Evolutionary conservation across 2,797 vertebrate genomes (phyloP), one percentile per base, ranked within the genome.

Genomic region (Alosa sapidissima): DNA sequence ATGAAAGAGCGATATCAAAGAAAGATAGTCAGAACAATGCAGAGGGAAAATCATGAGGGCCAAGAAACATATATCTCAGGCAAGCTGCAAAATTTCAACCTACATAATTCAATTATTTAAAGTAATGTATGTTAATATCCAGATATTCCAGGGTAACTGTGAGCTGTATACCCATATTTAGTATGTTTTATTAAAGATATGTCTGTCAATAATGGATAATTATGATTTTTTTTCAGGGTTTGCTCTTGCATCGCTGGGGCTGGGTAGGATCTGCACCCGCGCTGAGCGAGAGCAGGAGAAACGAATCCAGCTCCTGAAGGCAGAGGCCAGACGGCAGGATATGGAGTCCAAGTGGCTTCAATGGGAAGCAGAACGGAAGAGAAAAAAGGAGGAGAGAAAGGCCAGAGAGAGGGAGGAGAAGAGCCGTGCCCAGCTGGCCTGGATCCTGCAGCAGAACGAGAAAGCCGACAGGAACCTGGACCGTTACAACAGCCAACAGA

Each of bases 261-360:
- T 78, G 36, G 41, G 72, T 9, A 78, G 72, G 36, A 78, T 47
- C 41, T 78, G 2, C 41, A 78, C 72, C 1, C 16, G 72, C 5
- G 72, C 72, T 78, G 72, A 78, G 45, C 72, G 72, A 47, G 72
- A 78, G 72, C 72, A 78, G 19, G 72, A 78, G 16, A 78, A 78
- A 78, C 72, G 72, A 0, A 16, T 0, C 14, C 41, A 47, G 36
- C 72, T 78, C 36, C 19, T 36, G 4, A 47, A 14, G 72, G 41
- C 72, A 9, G 72, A 78, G 16, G 36, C 16, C 41, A 47, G 16
- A n/a, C 72, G 72, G 19, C 36, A 47, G 72, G 0, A 1, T 16
- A 21, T 78, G 72, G 72, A 78, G 72, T 78, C 41, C 41, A 47
- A 13, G 72, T 78, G 72, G 72, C 41, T 78, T 47, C 72, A 47